Conservation (phyloP, 2,888 invertebrate genomes). For the Ligdia adustata region DNA sequence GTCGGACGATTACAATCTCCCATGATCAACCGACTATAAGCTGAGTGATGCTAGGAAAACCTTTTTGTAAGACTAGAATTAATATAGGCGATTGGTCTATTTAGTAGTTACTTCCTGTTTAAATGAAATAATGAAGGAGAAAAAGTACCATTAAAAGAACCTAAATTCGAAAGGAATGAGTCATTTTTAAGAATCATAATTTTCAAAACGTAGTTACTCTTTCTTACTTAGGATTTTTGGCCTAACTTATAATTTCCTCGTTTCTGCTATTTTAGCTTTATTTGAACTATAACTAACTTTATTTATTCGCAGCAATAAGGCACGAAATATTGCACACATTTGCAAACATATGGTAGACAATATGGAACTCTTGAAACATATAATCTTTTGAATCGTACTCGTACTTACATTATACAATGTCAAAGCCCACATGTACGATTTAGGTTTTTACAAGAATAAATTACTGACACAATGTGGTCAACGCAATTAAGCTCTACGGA, state of each 20-base stretch:
- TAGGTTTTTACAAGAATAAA: slow-evolving; percentile 17
- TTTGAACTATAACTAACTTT: no score
- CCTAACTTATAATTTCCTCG: no score
- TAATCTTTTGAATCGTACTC: no score
- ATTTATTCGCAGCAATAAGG: no score
- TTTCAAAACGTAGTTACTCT: background rate
- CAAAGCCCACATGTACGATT: slow-evolving; percentile 1
- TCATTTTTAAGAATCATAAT: background rate
- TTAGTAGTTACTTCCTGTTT: background rate
- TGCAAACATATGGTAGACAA: no score
- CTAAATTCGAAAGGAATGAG: background rate
- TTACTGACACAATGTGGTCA: slow-evolving; percentile 35
- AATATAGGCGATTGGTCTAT: no score
- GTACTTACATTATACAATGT: no score
- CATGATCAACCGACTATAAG: slow-evolving; percentile 9
- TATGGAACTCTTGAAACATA: no score
- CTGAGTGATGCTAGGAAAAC: background rate
- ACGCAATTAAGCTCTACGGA: slow-evolving; percentile 64
- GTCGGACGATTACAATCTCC: slow-evolving; percentile 6
- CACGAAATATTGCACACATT: no score
- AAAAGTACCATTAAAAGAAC: background rate
- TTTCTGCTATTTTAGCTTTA: no score
- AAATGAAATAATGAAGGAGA: no score
- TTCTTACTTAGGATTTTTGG: no score
- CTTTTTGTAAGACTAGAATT: background rate